Evolutionary conservation across 2,888 invertebrate species (phyloP).

Genomic region (Pseudococcus longispinus): DNA sequence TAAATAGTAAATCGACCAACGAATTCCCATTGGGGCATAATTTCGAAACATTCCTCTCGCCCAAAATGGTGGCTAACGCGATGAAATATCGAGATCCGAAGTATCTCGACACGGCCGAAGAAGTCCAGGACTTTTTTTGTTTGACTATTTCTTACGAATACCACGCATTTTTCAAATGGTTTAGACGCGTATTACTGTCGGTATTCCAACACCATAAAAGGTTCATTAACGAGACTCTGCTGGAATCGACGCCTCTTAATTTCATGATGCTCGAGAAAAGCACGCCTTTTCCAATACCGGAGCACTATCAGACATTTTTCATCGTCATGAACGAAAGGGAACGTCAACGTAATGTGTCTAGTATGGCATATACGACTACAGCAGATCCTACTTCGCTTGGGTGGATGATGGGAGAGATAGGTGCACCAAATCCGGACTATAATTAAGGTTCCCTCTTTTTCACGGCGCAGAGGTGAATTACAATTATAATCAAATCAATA

Average conservation of each 20-base stretch:
- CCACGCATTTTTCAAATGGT: conserved; percentile 7
- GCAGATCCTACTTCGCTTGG: not conserved
- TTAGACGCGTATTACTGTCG: not conserved
- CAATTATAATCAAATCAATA: not conserved
- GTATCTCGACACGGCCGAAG: not conserved
- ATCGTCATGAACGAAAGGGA: not conserved
- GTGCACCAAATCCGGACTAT: conserved; percentile 3
- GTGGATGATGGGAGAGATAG: not conserved
- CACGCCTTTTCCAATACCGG: conserved; percentile 4
- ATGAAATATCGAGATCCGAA: not conserved
- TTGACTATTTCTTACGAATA: not conserved
- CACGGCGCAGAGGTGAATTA: not conserved
- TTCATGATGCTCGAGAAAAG: not conserved
- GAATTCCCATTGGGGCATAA: not conserved
- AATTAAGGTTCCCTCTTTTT: not conserved
- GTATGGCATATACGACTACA: not conserved
- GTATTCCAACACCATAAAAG: conserved; percentile 3
- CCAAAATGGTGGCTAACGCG: not conserved
- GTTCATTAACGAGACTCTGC: not conserved
- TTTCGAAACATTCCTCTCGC: not conserved
- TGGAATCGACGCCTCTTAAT: not conserved
- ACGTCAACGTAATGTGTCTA: not conserved
- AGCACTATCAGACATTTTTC: not conserved
- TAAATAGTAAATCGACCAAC: not conserved
- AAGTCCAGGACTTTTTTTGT: not conserved